Conservation (phyloP, 2,888 invertebrate genomes). For the Petrolisthes cinctipes region DNA sequence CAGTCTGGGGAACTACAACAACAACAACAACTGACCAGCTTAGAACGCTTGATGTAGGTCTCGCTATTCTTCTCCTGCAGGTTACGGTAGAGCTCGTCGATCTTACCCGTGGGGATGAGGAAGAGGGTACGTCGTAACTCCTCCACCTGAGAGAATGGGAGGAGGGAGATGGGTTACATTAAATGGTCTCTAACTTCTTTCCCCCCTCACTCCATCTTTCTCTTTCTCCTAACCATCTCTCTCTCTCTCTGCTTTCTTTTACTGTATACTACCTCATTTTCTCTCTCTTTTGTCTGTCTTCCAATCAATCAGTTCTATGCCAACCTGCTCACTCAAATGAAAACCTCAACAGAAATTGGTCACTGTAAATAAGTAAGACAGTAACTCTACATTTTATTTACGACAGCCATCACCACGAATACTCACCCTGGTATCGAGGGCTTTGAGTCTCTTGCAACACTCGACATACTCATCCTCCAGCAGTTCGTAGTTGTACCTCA, state of each 20-base stretch:
- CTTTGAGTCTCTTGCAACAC: constrained; percentile 87
- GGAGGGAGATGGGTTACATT: too few relatives aligned
- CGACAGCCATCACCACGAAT: background rate
- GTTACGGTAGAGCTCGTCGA: constrained; percentile 87
- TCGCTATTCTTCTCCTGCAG: constrained; percentile 91
- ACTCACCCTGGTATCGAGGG: constrained; percentile 79
- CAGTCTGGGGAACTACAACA: too few relatives aligned
- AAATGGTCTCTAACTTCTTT: background rate
- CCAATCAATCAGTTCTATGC: background rate
- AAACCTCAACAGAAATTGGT: background rate
- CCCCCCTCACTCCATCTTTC: background rate
- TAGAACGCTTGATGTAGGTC: constrained; percentile 92
- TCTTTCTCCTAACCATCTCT: background rate
- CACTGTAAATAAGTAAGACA: background rate
- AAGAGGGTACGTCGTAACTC: constrained; percentile 56
- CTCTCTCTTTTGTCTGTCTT: background rate
- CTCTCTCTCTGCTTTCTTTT: background rate
- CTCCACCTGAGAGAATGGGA: constrained; percentile 35
- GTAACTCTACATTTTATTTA: background rate
- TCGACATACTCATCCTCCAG: constrained; percentile 96
- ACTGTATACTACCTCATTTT: background rate
- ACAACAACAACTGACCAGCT: constrained; percentile 78
- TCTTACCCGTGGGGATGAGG: constrained; percentile 59
- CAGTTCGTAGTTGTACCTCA: constrained; percentile 94
- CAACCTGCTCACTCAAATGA: too few relatives aligned